Base-by-base conservation (phyloP, 2,888 invertebrate species). In the Orchestes rusci region DNA sequence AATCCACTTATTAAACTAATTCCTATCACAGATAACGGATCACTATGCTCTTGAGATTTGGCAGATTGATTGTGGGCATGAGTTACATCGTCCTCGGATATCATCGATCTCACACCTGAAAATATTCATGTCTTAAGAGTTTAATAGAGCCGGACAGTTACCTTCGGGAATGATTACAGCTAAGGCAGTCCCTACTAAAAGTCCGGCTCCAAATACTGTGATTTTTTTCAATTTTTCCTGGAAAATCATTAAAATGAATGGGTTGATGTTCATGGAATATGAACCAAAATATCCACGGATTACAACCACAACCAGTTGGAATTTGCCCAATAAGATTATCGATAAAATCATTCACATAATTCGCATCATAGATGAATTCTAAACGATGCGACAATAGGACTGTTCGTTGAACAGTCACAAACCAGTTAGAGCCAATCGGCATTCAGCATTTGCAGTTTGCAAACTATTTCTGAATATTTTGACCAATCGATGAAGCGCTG, bases 151-250 rank as follows among this genome's bases (percentile, higher is more conserved):
- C 8, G n/a, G 4, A 15, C 13, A 30, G 16, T 30, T 40, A 50
- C 50, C 99, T 71, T 99, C 99, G 0, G 99, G 99, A 56, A 99
- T 96, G 42, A 99, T 99, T 1, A 99, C 97, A 3, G 94, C 89
- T 20, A 99, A 69, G 0, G 99, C 96, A 18, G 99, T 97, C 2
- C 99, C 99, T 1, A 99, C 95, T 1, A 99, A 75, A 4, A 99
- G 75, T 1, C 99, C 99, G 4, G 99, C 97, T 39, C 99, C 99
- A 52, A 99, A 80, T 10, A 96, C 87, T 18, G 96, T 94, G 23
- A 96, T 84, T 60, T 91, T 77, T 63, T 94, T 89, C 20, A 99
- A 73, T 67, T 93, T 95, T 48, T 91, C 90, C 95, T 97, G 67
- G 52, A 74, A 70, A 53, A 8, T 34, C 23, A 23, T 5, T 10